A percentile compares a stretch with the other conserved stretches of the same genome.
These are phyloP conservation scores for Cinclus cinclus DNA, from an alignment of 2,113 vertebrate species.

Conservation along the genomic window DNA sequence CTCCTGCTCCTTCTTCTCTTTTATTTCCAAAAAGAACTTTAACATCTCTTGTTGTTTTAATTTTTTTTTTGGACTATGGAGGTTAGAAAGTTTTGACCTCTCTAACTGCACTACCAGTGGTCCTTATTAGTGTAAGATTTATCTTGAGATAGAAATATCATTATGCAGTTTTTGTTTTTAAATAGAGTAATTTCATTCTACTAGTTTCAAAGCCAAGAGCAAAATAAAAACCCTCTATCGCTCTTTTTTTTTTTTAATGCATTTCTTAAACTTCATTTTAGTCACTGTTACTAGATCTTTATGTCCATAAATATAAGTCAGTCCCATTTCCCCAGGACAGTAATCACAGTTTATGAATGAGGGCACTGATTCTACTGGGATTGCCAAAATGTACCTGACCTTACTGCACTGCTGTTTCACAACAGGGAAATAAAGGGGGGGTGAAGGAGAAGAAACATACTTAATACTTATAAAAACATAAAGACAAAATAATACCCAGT, in stretches of 20 bases:
- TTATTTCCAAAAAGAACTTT: slow-evolving; percentile 56
- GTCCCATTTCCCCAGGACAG: background rate
- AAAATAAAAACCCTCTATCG: background rate
- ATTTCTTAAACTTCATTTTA: background rate
- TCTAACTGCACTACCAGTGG: slow-evolving; percentile 5
- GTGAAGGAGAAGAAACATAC: background rate
- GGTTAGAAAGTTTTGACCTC: slow-evolving; percentile 41
- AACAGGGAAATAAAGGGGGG: background rate
- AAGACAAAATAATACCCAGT: background rate
- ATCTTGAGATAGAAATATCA: slow-evolving; percentile 35
- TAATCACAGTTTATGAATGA: slow-evolving; percentile 8
- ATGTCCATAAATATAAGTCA: background rate
- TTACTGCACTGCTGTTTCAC: background rate
- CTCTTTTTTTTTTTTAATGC: background rate
- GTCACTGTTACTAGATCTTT: background rate
- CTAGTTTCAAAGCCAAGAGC: slow-evolving; percentile 23
- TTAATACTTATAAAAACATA: background rate
- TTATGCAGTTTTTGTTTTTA: slow-evolving; percentile 43
- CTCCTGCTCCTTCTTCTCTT: slow-evolving; percentile 1
- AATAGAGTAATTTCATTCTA: background rate
- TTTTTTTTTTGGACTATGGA: background rate
- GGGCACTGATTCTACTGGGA: background rate
- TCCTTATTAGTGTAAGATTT: slow-evolving; percentile 38
- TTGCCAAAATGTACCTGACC: background rate
- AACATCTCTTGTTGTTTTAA: slow-evolving; percentile 58